Evolutionary conservation across 2,888 invertebrate species (phyloP).

Genomic region (Pyrrhosoma nymphula): DNA sequence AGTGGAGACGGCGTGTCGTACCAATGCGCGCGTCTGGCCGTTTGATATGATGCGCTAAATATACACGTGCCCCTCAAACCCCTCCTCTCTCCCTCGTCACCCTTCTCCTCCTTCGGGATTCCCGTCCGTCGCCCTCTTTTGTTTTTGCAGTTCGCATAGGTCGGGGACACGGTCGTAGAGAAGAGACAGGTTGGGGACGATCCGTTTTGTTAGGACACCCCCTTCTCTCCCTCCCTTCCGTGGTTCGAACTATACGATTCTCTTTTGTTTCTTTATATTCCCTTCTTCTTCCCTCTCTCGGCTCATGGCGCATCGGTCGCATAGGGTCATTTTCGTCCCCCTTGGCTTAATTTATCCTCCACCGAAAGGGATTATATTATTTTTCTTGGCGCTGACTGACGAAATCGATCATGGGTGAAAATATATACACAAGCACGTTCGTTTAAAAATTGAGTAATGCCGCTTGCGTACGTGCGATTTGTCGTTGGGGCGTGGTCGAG

Average conservation of each 20-base stretch:
- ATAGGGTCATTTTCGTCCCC: not conserved
- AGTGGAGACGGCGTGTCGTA: constrained; percentile 25
- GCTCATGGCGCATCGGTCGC: not conserved
- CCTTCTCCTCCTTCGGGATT: not conserved
- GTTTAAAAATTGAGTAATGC: not conserved
- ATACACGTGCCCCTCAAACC: not conserved
- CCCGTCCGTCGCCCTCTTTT: not conserved
- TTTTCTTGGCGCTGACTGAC: not conserved
- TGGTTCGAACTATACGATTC: not conserved
- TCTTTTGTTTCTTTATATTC: not conserved
- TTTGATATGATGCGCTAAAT: constrained; percentile 31
- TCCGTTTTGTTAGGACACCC: not conserved
- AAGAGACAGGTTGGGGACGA: constrained; percentile 34
- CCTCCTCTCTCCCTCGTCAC: not conserved
- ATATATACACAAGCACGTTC: not conserved
- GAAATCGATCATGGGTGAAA: not conserved
- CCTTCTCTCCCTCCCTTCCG: not conserved
- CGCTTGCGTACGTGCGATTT: not conserved
- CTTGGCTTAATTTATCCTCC: constrained; percentile 14
- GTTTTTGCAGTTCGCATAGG: constrained; percentile 25
- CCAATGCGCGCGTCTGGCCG: constrained; percentile 8
- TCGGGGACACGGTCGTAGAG: too few species aligned
- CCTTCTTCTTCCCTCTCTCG: not conserved
- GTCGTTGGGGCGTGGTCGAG: too few species aligned
- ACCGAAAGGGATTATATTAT: not conserved